phyloP scores from a whole-genome alignment of 2,888 invertebrate species.

The Boloria selene region DNA sequence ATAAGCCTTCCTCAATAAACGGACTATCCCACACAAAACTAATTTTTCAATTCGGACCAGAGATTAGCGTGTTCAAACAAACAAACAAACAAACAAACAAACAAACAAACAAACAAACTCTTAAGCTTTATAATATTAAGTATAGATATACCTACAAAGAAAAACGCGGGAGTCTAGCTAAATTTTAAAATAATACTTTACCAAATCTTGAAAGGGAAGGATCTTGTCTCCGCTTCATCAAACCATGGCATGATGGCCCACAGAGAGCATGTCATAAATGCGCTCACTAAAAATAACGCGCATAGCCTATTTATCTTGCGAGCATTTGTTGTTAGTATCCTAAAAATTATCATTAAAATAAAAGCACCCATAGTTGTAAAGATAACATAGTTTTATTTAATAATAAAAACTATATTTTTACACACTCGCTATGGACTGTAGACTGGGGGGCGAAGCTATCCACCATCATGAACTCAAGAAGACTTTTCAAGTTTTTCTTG shows the following conservation, averaged over 20 bases:
- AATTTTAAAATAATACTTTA: conserved; percentile 44
- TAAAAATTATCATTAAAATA: conserved; percentile 36
- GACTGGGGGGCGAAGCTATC: conserved; percentile 55
- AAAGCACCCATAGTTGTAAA: background rate
- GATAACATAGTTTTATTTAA: too few relatives aligned
- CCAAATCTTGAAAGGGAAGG: conserved; percentile 72
- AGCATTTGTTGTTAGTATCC: conserved; percentile 54
- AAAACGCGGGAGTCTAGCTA: too few relatives aligned
- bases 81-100: too few relatives aligned
- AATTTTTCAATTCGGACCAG: too few relatives aligned
- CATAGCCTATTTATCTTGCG: conserved; percentile 57
- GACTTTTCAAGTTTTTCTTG: conserved; percentile 49
- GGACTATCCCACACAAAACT: too few relatives aligned
- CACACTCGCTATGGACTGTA: conserved; percentile 57
- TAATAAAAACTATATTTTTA: conserved; percentile 18
- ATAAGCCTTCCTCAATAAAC: too few relatives aligned
- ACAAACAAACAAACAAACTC: too few relatives aligned
- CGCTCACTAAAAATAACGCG: conserved; percentile 59
- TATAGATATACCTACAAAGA: too few relatives aligned
- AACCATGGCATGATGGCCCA: conserved; percentile 70
- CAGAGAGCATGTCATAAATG: conserved; percentile 58
- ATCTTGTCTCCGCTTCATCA: conserved; percentile 54
- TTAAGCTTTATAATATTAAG: too few relatives aligned
- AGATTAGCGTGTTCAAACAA: too few relatives aligned
- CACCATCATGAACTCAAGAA: conserved; percentile 56